Conservation (phyloP, 1,140 invertebrate genomes). For the Brachionus calyciflorus region DNA sequence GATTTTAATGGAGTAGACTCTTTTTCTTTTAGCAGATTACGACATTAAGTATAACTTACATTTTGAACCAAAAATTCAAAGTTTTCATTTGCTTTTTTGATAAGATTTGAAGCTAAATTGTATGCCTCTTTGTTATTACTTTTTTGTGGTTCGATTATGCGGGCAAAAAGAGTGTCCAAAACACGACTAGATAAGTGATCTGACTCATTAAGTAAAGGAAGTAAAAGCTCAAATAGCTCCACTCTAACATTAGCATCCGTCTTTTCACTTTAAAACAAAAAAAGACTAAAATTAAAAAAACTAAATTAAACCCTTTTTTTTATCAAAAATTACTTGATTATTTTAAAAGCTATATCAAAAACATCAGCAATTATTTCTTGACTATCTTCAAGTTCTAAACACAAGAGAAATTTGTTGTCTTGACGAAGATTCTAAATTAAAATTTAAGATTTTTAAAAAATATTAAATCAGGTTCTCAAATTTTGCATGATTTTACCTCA, state of each 20-base stretch:
- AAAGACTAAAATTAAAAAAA: slow-evolving; percentile 51
- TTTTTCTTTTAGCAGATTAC: neutral
- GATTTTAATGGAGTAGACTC: no score
- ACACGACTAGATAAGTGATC: slow-evolving; percentile 89
- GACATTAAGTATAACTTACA: neutral
- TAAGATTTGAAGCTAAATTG: slow-evolving; percentile 81
- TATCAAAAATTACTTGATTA: slow-evolving; percentile 96
- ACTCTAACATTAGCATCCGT: slow-evolving; percentile 91
- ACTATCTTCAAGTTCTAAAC: slow-evolving; percentile 92
- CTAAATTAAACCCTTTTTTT: slow-evolving; percentile 74
- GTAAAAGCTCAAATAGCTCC: slow-evolving; percentile 90
- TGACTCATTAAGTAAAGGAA: slow-evolving; percentile 87
- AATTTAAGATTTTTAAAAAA: no score
- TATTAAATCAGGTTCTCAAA: neutral
- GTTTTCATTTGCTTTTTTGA: slow-evolving; percentile 62
- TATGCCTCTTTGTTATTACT: slow-evolving; percentile 84
- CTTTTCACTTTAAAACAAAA: slow-evolving; percentile 72
- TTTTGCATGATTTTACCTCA: slow-evolving; percentile 55
- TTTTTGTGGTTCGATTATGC: slow-evolving; percentile 92
- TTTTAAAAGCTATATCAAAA: slow-evolving; percentile 66
- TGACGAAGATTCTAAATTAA: slow-evolving; percentile 66
- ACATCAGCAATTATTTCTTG: slow-evolving; percentile 91
- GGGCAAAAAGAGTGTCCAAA: slow-evolving; percentile 85
- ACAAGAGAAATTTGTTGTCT: slow-evolving; percentile 99
- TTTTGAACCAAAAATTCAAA: slow-evolving; percentile 36